Conservation (phyloP, 2,888 invertebrate species). For the Pogonocherus hispidulus region DNA sequence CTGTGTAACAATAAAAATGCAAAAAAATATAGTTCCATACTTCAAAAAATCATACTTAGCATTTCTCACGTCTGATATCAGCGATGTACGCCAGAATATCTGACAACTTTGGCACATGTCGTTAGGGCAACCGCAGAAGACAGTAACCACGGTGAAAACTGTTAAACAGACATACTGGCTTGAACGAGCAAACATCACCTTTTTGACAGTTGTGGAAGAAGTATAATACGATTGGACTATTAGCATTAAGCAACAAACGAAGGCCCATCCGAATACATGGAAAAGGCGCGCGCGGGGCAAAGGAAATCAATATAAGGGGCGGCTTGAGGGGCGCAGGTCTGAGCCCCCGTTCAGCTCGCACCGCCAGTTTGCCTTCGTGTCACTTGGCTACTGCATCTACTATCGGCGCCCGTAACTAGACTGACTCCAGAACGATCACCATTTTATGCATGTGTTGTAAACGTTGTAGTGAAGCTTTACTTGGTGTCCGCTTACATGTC, state of each 20-base stretch:
- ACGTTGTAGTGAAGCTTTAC: background rate
- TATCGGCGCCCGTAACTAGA: conserved; percentile 9
- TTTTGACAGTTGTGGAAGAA: no score
- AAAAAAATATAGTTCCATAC: no score
- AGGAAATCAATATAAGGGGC: conserved; percentile 68
- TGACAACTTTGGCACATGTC: no score
- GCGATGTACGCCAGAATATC: no score
- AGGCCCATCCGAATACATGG: conserved; percentile 46
- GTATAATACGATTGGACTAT: conserved; percentile 37
- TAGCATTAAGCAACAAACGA: conserved; percentile 61
- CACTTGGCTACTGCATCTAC: conserved; percentile 61
- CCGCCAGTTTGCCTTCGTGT: conserved; percentile 73
- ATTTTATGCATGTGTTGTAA: conserved; percentile 10
- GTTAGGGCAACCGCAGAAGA: no score
- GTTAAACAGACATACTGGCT: no score
- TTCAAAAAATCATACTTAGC: no score
- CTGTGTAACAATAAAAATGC: no score
- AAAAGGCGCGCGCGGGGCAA: conserved; percentile 60
- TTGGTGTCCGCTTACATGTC: background rate
- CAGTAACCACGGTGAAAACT: no score
- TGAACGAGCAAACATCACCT: no score
- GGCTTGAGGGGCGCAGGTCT: conserved; percentile 68
- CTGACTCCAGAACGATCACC: conserved; percentile 14
- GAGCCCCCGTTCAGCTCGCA: conserved; percentile 70
- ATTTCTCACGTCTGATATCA: no score